Base-by-base conservation (phyloP, 2,888 invertebrate genomes). In the Eupithecia insigniata region DNA sequence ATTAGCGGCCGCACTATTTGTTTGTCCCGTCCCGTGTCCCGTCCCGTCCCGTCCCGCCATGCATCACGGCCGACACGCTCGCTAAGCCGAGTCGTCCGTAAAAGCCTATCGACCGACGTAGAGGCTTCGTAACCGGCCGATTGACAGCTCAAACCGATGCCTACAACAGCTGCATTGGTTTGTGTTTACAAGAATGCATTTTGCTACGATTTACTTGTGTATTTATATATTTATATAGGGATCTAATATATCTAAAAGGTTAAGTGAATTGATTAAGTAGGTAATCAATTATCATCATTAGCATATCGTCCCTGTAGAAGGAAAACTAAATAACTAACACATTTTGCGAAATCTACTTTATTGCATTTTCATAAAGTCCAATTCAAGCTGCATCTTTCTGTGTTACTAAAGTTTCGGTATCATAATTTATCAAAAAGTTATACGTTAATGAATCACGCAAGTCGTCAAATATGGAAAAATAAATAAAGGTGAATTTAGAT, bases 71-170 rank as follows among this genome's bases (percentile, higher is more conserved):
- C 66, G 66, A 69, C 61, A 66, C 36, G 73, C 60, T 66, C 46
- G 70, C 65, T 70, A 70, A 70, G 73, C 70, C 73, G 67, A 67
- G 60, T 46, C 72, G 55, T 26, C 69, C 70, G 73, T 67, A 65
- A 72, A 73, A 73, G 73, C 73, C 73, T 67, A 70, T 73, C 70
- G 39, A 36, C 26, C 70, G 39, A 36, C 26, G 55, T 62, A 65
- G 46, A 51, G 64, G 64, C 46, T 61, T 64, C 60, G 67, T 67
- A 65, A 73, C 64, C 73, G 58, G 39, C 60, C 69, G 73, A 70
- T 58, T 70, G 73, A 70, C 70, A 67, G 70, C 62, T 70, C 28
- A 64, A 73, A 34, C 61, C 30, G 60, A 60, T 60, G 58, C 30
- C 16, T 30, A 55, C 46, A 10, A 10, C 46, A 22, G 46, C 55